A percentile compares a stretch with the other conserved stretches of the same genome.
Evolutionary conservation across 2,888 invertebrate genomes (phyloP).

Genomic region (Volucella bombylans): DNA sequence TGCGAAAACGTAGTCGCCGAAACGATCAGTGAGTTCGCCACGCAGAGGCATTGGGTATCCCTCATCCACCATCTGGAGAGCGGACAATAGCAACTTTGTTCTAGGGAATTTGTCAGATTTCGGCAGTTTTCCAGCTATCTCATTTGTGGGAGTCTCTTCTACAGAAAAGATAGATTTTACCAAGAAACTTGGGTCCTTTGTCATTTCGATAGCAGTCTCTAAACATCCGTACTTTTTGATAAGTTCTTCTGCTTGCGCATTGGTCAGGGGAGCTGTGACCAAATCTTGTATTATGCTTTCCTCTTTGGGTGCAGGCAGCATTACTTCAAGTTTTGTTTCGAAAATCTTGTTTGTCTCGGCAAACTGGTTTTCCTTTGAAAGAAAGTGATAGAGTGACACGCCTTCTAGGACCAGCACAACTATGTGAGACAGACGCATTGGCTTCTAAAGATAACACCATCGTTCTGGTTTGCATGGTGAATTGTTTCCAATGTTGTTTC

Average conservation of each 20-base stretch:
- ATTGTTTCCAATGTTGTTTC: constrained; percentile 89
- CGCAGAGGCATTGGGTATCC: constrained; percentile 92
- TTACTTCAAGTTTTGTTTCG: constrained; percentile 87
- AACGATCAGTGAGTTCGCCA: constrained; percentile 85
- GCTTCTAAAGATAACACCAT: constrained; percentile 91
- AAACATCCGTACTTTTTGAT: constrained; percentile 88
- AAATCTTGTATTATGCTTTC: constrained; percentile 90
- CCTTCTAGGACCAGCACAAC: constrained; percentile 91
- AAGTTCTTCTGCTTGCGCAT: constrained; percentile 86
- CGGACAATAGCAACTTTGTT: constrained; percentile 90
- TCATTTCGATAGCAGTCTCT: constrained; percentile 87
- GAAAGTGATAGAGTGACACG: constrained; percentile 88
- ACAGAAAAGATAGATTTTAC: constrained; percentile 89
- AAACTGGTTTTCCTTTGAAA: constrained; percentile 86
- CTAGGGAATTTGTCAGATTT: constrained; percentile 88
- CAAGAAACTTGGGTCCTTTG: constrained; percentile 87
- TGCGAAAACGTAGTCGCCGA: constrained; percentile 87
- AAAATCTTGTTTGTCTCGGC: constrained; percentile 85
- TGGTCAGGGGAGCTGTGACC: constrained; percentile 89
- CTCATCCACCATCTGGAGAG: constrained; percentile 93
- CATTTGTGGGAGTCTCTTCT: constrained; percentile 73
- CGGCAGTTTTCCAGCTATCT: constrained; percentile 60
- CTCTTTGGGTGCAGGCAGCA: constrained; percentile 88
- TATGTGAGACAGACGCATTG: constrained; percentile 86
- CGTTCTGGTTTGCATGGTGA: constrained; percentile 88